These are phyloP conservation scores for Pimpla rufipes DNA, from an alignment of 2,888 invertebrate genomes.

Conservation along the genomic window DNA sequence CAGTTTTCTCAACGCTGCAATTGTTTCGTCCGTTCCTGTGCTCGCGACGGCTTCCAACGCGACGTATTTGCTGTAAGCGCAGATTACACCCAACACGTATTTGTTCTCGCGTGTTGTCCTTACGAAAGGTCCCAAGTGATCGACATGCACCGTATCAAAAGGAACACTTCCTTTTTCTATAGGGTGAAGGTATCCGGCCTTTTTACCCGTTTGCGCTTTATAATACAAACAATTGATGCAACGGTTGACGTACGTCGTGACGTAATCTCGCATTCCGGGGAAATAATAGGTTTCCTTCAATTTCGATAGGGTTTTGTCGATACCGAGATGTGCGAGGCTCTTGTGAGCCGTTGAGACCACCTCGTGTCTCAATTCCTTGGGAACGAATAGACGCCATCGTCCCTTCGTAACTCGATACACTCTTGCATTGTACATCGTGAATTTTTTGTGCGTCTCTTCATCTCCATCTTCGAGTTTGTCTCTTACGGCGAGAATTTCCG, in stretches of 20 bases:
- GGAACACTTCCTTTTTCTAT: slow-evolving; percentile 13
- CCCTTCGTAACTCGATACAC: slow-evolving; percentile 65
- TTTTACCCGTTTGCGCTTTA: slow-evolving; percentile 58
- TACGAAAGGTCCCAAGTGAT: slow-evolving; percentile 40
- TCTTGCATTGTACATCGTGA: slow-evolving; percentile 62
- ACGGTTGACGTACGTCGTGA: slow-evolving; percentile 62
- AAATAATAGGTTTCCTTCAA: slow-evolving; percentile 66
- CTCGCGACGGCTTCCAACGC: slow-evolving; percentile 45
- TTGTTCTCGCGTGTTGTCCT: neutral
- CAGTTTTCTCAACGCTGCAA: slow-evolving; percentile 49
- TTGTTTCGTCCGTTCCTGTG: slow-evolving; percentile 44
- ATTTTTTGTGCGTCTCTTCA: slow-evolving; percentile 62
- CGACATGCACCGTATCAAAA: slow-evolving; percentile 57
- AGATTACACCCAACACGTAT: slow-evolving; percentile 39
- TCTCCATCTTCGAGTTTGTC: slow-evolving; percentile 66
- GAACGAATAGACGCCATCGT: slow-evolving; percentile 55
- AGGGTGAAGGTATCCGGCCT: slow-evolving; percentile 52
- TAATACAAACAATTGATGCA: slow-evolving; percentile 68
- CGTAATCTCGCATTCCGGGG: slow-evolving; percentile 64
- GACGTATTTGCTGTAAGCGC: slow-evolving; percentile 61
- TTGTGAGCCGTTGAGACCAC: slow-evolving; percentile 57
- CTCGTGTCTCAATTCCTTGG: slow-evolving; percentile 49
- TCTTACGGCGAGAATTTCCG: slow-evolving; percentile 55
- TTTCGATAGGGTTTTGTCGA: slow-evolving; percentile 65
- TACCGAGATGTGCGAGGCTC: slow-evolving; percentile 59